Evolutionary conservation across 1,140 invertebrate genomes (phyloP).

Genomic region (Epicauta chinensis): DNA sequence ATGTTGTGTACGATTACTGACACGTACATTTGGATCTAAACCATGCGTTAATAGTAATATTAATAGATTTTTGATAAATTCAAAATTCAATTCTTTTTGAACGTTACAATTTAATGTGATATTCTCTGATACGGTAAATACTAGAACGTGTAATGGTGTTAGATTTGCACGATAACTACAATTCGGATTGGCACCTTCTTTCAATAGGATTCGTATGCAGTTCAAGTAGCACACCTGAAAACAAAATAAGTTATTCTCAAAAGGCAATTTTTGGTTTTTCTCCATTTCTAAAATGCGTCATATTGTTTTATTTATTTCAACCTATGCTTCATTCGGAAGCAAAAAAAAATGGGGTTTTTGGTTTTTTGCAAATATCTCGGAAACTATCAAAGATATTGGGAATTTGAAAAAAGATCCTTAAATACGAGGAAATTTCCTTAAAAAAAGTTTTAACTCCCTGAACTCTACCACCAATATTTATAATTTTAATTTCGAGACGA

Average conservation of each 20-base stretch:
- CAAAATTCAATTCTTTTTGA: constrained; percentile 59
- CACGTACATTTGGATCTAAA: constrained; percentile 55
- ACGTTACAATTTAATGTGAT: constrained; percentile 58
- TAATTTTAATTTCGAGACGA: too few relatives aligned
- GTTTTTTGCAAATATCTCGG: too few relatives aligned
- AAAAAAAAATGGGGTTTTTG: too few relatives aligned
- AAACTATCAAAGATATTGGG: too few relatives aligned
- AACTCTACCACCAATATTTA: too few relatives aligned
- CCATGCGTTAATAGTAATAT: constrained; percentile 62
- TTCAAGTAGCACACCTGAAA: constrained; percentile 65
- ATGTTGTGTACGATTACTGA: constrained; percentile 54
- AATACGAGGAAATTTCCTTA: too few relatives aligned
- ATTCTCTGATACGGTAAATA: constrained; percentile 67
- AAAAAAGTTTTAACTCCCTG: too few relatives aligned
- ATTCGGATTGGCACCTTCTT: constrained; percentile 66
- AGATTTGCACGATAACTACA: constrained; percentile 63
- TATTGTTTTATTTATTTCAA: too few relatives aligned
- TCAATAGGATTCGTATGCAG: constrained; percentile 61
- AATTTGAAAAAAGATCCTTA: too few relatives aligned
- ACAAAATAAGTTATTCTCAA: constrained; percentile 1
- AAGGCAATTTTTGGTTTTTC: too few relatives aligned
- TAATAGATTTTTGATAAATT: constrained; percentile 60
- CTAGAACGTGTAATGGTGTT: constrained; percentile 64
- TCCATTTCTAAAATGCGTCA: too few relatives aligned
- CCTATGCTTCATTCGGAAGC: too few relatives aligned